Base-by-base conservation (phyloP, 1,140 invertebrate genomes). In the Drosophila melanica region DNA sequence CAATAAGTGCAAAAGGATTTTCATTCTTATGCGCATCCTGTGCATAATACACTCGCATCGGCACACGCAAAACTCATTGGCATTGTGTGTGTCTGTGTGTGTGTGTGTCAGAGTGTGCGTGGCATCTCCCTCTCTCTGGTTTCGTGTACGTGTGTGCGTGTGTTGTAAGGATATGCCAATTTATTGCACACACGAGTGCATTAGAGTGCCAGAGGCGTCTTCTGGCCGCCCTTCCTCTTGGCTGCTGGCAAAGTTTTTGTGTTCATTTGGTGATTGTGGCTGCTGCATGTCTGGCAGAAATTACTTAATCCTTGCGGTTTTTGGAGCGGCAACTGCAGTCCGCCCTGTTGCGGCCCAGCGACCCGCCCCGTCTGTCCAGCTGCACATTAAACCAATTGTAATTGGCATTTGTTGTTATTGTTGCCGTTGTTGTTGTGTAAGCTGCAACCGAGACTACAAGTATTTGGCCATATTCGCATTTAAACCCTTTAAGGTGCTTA, bases 1-100 rank as follows among this genome's bases (percentile, higher is more conserved):
- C 85, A 89, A 89, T 89, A 90, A 89, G 84, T 89, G 84, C 85
- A 89, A 89, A 90, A 89, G 79, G 84, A 89, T 89, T 89, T 89
- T 84, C 85, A 89, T 89, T 89, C 85, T 89, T 89, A 89, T 90
- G 85, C 77, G 80, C 85, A 89, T 89, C 85, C 85, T 89, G 84
- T 89, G 85, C 80, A 84, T 89, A 90, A 89, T 89, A 89, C 79
- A 85, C 70, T 81, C 76, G 79, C 85, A 78, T 72, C 62, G 59
- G 41, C 79, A 78, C 84, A 89, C 84, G 84, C 84, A 82, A 82
- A 86, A 87, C 79, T 79, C 79, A 89, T 80, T 89, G 84, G 48
- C 58, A 69, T 64, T 58, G 18, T 63, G 50, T 50, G n/a, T 66
- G 54, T 37, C 11, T 54, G 59, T 63, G 60, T 57, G 54, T 48